Evolutionary conservation across 2,888 invertebrate genomes (phyloP).

Genomic region (Anoplius nigerrimus): DNA sequence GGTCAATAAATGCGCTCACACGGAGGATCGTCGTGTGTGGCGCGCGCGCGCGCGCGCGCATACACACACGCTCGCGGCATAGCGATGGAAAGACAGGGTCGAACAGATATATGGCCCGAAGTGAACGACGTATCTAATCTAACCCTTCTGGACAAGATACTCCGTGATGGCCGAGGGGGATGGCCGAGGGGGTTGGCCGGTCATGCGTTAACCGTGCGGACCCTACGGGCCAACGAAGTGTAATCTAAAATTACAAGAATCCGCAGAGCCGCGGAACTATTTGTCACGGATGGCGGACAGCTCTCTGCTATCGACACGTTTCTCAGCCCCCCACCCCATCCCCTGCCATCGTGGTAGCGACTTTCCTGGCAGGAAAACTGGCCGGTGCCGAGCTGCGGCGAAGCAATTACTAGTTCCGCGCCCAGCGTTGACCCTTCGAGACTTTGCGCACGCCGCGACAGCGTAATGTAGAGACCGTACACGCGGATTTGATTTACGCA

Average conservation of each 20-base stretch:
- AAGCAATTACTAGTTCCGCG: too few relatives aligned
- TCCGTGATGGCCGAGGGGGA: conserved; percentile 61
- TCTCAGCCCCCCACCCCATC: conserved; percentile 12
- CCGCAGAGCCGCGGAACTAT: conserved; percentile 41
- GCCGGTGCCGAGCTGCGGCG: too few relatives aligned
- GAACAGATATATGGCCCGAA: conserved; percentile 68
- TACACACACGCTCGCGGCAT: conserved; percentile 47
- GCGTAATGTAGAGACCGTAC: too few relatives aligned
- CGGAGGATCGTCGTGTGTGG: background rate
- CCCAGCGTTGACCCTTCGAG: too few relatives aligned
- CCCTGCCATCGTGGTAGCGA: conserved; percentile 15
- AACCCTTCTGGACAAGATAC: conserved; percentile 73
- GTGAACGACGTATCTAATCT: conserved; percentile 73
- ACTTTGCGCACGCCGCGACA: too few relatives aligned
- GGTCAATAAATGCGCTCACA: conserved; percentile 51
- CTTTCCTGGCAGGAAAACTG: background rate
- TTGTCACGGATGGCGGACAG: conserved; percentile 49
- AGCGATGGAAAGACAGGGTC: conserved; percentile 66
- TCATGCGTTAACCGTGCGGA: conserved; percentile 57
- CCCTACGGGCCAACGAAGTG: conserved; percentile 48
- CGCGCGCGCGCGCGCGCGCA: conserved; percentile 17
- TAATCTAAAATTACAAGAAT: conserved; percentile 63
- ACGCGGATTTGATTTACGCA: too few relatives aligned
- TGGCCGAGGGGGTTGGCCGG: conserved; percentile 40
- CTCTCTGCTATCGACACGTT: conserved; percentile 51